Base-by-base conservation (phyloP, 2,797 vertebrate genomes). In the Leuciscus waleckii region DNA sequence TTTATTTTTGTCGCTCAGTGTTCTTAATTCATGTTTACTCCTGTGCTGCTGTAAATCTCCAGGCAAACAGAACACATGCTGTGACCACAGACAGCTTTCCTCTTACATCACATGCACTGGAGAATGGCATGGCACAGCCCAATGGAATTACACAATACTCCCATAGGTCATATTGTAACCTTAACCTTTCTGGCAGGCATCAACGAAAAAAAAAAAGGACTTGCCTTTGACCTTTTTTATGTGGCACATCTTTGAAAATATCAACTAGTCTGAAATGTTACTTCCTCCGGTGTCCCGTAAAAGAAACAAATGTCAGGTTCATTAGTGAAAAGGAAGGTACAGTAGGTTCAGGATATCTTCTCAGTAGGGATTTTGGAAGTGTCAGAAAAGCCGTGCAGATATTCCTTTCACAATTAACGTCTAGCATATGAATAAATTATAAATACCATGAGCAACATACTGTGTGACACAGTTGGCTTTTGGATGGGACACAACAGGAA, bases 381-480 rank as follows among this genome's bases (percentile, higher is more conserved):
- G 89, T 85, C 70, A 51, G 78, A 79, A 84, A 79, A 74, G 73
- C 56, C 26, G 35, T 69, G 61, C 76, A 79, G 63, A 85, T 84
- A 85, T 87, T 63, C 86, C 65, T 86, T 70, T 71, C 46, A 86
- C 84, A 87, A 81, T 89, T 86, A 86, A 86, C 67, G 35, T 81
- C 80, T 56, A 73, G 41, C 26, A 32, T 80, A 81, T 90, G 86
- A 90, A 90, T 90, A 89, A 90, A 89, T 89, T 46, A 92, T 91
- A 87, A 91, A 92, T 91, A 90, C 82, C 91, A 89, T 58, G n/a
- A 51, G 74, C 71, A 41, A 68, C 68, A 77, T 79, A 81, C 76
- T 83, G 88, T 65, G 85, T 78, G 58, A 83, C 69, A 56, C 67
- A 23, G 69, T 61, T 69, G 85, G 85, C 46, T 68, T 54, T 37